Percentiles rank a stretch among this genome's conserved stretches.
phyloP scores from a whole-genome alignment of 2,888 invertebrate species.

The Dusona sp. region DNA sequence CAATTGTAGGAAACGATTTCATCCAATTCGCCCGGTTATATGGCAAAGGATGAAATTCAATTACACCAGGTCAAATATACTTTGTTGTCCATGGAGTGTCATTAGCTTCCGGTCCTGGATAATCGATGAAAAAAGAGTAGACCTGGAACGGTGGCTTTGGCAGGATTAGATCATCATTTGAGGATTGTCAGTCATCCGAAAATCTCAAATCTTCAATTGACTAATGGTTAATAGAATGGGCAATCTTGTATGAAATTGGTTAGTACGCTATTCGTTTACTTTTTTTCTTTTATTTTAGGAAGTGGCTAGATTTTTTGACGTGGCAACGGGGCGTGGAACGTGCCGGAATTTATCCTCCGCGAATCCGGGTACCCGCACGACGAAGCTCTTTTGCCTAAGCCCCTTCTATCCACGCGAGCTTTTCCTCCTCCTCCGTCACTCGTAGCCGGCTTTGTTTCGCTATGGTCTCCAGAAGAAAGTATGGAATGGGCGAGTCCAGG shows the following conservation, averaged over 20 bases:
- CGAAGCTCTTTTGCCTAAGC: constrained; percentile 40
- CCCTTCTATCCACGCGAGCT: neutral
- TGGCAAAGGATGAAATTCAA: neutral
- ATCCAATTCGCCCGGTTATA: neutral
- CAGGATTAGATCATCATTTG: neutral
- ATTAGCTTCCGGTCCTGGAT: neutral
- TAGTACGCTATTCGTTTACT: constrained; percentile 1
- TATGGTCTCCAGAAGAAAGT: constrained; percentile 6
- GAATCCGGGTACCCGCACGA: constrained; percentile 48
- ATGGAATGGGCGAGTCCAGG: constrained; percentile 24
- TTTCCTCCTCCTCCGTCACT: constrained; percentile 15
- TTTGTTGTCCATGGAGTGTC: neutral
- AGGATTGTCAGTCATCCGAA: neutral
- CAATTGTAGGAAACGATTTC: neutral
- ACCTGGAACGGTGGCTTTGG: neutral
- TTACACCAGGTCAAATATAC: neutral
- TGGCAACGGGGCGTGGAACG: constrained; percentile 24
- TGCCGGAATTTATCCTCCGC: constrained; percentile 40
- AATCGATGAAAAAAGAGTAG: neutral
- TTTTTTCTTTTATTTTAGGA: constrained; percentile 11
- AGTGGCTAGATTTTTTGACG: constrained; percentile 17
- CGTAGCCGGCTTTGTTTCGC: constrained; percentile 36
- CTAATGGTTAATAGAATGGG: constrained; percentile 43
- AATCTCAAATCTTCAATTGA: constrained; percentile 34
- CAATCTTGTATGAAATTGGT: constrained; percentile 54